Conservation (phyloP, 2,888 invertebrate species). For the Loripinus fragilis region DNA sequence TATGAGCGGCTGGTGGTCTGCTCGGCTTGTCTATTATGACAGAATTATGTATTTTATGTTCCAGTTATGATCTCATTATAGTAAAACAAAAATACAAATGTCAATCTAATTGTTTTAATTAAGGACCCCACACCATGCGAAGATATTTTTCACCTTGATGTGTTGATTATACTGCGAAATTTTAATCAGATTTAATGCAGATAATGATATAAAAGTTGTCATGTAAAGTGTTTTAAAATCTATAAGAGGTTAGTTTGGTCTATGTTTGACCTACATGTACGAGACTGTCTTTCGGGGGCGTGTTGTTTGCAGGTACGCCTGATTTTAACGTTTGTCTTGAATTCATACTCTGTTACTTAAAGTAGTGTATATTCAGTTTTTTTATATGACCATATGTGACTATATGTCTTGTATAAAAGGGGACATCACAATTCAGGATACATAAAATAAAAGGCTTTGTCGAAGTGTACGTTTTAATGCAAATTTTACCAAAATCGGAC, state of each 20-base stretch:
- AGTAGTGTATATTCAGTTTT: no score
- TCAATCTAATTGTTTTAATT: slow-evolving; percentile 20
- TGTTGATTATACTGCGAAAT: neutral
- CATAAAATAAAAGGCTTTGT: no score
- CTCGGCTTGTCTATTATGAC: neutral
- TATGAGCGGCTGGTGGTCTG: slow-evolving; percentile 12
- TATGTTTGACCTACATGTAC: slow-evolving; percentile 2
- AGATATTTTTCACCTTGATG: neutral
- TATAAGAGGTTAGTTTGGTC: neutral
- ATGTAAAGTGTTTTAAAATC: neutral
- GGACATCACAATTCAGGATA: no score
- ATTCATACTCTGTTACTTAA: no score
- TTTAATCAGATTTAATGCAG: slow-evolving; percentile 15
- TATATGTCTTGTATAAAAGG: no score
- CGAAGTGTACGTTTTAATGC: no score
- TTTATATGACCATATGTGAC: no score
- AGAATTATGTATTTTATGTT: slow-evolving; percentile 14
- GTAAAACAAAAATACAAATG: slow-evolving; percentile 14
- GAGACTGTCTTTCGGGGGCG: neutral
- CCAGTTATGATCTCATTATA: slow-evolving; percentile 12
- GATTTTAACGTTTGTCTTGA: no score
- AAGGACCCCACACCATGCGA: slow-evolving; percentile 6
- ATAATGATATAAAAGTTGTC: slow-evolving; percentile 3
- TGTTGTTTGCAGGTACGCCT: no score
- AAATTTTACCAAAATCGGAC: no score